Conservation (phyloP, 2,888 invertebrate species). For the Napeogenes sylphis region DNA sequence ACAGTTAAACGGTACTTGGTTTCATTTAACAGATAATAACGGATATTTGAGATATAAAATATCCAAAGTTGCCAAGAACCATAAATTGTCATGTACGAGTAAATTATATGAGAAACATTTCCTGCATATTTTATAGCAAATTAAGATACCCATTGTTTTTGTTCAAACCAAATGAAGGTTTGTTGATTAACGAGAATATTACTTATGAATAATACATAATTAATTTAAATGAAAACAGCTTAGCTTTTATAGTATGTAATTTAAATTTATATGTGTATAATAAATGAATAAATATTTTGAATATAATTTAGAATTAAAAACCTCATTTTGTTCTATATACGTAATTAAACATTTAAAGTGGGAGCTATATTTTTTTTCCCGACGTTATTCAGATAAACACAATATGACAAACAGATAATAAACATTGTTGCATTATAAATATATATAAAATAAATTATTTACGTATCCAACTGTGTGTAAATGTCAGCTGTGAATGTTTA, state of each 20-base stretch:
- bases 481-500: constrained; percentile 16
- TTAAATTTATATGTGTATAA: no score
- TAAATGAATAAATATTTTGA: background rate
- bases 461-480: background rate
- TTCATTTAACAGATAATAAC: constrained; percentile 40
- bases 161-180: background rate
- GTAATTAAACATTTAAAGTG: no score
- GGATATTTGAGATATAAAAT: constrained; percentile 31
- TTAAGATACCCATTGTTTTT: constrained; percentile 1
- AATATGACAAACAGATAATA: no score
- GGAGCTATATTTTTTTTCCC: no score
- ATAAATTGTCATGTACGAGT: no score
- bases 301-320: background rate
- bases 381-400: no score
- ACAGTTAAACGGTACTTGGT: constrained; percentile 27
- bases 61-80: background rate
- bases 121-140: background rate
- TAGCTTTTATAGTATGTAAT: no score
- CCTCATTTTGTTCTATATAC: no score
- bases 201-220: no score
- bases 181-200: background rate
- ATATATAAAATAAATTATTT: no score
- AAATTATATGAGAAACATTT: background rate
- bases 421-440: no score
- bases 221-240: no score